These are phyloP conservation scores for Geothlypis trichas DNA, from an alignment of 2,113 vertebrate genomes.

Conservation along the genomic window DNA sequence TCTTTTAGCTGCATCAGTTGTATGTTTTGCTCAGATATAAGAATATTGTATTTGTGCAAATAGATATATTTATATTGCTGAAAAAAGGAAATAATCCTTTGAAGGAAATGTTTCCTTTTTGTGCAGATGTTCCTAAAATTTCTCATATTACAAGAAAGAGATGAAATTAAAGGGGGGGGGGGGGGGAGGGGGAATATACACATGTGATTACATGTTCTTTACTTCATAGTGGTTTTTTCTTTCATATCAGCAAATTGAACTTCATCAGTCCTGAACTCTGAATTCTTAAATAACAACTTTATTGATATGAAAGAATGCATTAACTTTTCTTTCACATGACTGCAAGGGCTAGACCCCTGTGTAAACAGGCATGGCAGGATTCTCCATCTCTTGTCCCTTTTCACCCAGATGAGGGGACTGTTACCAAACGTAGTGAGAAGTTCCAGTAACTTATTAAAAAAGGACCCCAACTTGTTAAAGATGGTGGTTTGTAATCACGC, in stretches of 20 bases:
- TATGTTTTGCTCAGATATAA: background rate
- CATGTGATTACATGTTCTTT: background rate
- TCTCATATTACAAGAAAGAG: background rate
- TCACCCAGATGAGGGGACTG: background rate
- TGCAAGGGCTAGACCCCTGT: background rate
- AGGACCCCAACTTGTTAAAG: background rate
- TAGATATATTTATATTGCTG: background rate
- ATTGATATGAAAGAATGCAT: background rate
- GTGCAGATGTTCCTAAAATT: background rate
- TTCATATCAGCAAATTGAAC: background rate
- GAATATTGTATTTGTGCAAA: background rate
- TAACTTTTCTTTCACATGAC: background rate
- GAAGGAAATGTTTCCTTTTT: background rate
- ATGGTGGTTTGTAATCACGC: background rate
- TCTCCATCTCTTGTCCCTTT: background rate
- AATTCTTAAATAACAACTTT: background rate
- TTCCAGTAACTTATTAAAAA: background rate
- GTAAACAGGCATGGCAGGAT: background rate
- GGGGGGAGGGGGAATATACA: background rate
- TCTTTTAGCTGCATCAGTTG: background rate
- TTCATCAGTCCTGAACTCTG: background rate
- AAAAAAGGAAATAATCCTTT: background rate
- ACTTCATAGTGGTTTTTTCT: background rate
- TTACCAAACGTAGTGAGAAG: background rate
- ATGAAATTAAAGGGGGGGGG: background rate